These are phyloP conservation scores for Acanthosepion lycidas DNA, from an alignment of 2,888 invertebrate genomes.

Conservation along the genomic window DNA sequence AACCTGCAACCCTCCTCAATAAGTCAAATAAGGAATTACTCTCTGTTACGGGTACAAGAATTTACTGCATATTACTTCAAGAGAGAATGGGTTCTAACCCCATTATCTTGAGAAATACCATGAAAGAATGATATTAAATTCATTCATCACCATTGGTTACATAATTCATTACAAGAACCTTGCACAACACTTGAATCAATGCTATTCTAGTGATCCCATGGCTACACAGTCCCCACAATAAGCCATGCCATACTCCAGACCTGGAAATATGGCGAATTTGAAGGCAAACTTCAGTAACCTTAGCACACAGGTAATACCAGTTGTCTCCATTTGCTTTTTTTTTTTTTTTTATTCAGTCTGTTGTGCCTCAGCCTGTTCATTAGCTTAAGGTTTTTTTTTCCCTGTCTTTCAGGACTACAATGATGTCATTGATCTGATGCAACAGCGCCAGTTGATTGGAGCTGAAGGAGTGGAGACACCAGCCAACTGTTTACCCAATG, in stretches of 20 bases:
- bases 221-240: background rate
- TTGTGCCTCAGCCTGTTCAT: background rate
- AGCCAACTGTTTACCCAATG: constrained; percentile 85
- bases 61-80: no score
- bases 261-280: constrained; percentile 24
- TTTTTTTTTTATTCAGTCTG: no score
- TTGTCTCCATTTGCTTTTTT: background rate
- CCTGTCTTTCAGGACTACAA: background rate
- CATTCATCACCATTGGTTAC: no score
- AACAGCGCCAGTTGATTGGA: constrained; percentile 87
- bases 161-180: no score
- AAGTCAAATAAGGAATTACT: no score
- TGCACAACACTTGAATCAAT: background rate
- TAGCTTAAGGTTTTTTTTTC: background rate
- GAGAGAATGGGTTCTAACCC: no score
- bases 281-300: constrained; percentile 35
- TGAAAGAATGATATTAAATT: no score
- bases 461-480: constrained; percentile 86
- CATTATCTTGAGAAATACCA: no score
- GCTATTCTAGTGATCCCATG: background rate
- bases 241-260: background rate
- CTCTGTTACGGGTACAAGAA: no score
- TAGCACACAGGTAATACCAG: constrained; percentile 36
- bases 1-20: no score
- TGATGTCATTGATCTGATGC: constrained; percentile 83